Evolutionary conservation across 2,888 invertebrate genomes (phyloP), one percentile per base, ranked within the genome.

Genomic region (Cataglyphis cursor): DNA sequence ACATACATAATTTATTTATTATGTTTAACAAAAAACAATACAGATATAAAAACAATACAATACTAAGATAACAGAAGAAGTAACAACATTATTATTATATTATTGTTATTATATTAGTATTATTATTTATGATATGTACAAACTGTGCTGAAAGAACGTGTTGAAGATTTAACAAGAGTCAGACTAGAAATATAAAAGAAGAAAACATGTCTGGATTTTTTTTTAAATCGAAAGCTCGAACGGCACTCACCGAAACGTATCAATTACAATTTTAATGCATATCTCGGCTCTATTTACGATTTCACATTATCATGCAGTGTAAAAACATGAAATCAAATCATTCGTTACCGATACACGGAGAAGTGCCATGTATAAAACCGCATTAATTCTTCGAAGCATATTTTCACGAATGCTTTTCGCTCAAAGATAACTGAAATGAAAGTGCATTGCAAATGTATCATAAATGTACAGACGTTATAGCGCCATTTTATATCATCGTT

Each of bases 171-270:
- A 78, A 84, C 64, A 74, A 83, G 72, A 88, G 82, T 90, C 89
- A 89, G 90, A 90, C 82, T 89, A 90, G 87, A 89, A 84, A 85
- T 85, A 89, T 88, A 89, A 84, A 75, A 82, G 81, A 68, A 48
- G 57, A 80, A 31, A 64, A 75, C 24, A 12, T 48, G 41, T 76
- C 0, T 54, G 9, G 3, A 57, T 59, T 70, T 59, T 6, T 18
- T 59, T 68, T 10, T 12, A 44, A 41, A 44, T 59, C 18, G 3
- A 38, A 80, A 38, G 3, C 51, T 80, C 9, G 3, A 48, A 10
- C n/a, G 5, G 3, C 21, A 74, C 21, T 76, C 74, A 70, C 62
- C 78, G 31, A 31, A 72, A 81, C 78, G 84, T 80, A 74, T 64
- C 86, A 65, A 72, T 88, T 82, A 75, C 41, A 74, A 70, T 88